phyloP scores from a whole-genome alignment of 2,797 vertebrate genomes.

The Denticeps clupeoides region DNA sequence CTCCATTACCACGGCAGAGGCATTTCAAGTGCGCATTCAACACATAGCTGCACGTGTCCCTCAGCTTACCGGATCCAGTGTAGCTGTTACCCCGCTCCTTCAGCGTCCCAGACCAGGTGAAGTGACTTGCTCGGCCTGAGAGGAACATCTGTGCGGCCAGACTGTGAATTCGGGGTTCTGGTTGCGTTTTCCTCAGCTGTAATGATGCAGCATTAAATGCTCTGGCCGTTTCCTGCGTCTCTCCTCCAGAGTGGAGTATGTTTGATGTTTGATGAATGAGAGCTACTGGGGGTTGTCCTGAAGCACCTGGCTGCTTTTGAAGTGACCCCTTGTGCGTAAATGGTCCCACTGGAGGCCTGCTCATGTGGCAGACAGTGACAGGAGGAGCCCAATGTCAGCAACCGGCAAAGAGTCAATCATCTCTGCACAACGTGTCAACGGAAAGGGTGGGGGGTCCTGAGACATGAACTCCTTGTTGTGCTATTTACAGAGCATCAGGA shows the following conservation, averaged over 20 bases:
- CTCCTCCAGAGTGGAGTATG: not conserved
- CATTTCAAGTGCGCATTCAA: constrained; percentile 8
- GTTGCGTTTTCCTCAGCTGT: not conserved
- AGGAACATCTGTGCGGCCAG: constrained; percentile 14
- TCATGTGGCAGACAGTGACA: constrained; percentile 18
- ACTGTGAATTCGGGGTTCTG: not conserved
- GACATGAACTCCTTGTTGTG: constrained; percentile 8
- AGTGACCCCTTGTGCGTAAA: constrained; percentile 12
- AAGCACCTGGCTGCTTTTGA: constrained; percentile 19
- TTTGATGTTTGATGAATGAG: constrained; percentile 7
- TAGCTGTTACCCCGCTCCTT: constrained; percentile 4
- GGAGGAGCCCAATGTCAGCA: constrained; percentile 10
- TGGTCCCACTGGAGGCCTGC: constrained; percentile 13
- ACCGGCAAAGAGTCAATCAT: constrained; percentile 24
- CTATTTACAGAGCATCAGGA: not conserved
- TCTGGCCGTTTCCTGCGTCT: not conserved
- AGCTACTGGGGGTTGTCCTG: constrained; percentile 1
- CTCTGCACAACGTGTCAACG: too few relatives aligned
- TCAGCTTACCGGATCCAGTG: constrained; percentile 14
- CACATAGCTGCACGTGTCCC: constrained; percentile 10
- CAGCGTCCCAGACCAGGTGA: constrained; percentile 27
- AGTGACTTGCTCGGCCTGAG: constrained; percentile 16
- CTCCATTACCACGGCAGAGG: constrained; percentile 4
- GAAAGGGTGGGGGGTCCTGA: too few relatives aligned
- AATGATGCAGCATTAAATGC: not conserved